phyloP scores from a whole-genome alignment of 2,797 vertebrate species.

The Crotalus adamanteus region DNA sequence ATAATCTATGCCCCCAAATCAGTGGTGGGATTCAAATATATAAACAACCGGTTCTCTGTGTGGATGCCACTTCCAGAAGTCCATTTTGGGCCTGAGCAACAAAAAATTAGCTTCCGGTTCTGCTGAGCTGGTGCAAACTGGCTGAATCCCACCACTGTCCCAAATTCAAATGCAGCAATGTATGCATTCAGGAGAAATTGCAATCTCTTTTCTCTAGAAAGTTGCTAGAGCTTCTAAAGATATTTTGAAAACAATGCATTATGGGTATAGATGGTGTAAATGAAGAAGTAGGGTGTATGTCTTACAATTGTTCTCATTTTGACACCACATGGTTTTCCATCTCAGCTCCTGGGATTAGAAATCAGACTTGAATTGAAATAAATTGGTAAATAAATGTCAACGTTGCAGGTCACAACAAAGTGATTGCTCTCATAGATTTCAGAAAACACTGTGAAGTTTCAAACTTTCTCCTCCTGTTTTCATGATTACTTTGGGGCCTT shows the following conservation, averaged over 20 bases:
- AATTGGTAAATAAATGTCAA: not conserved
- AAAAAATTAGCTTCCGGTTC: no score
- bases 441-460: conserved; percentile 25
- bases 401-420: not conserved
- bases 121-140: no score
- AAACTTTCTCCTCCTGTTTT: conserved; percentile 5
- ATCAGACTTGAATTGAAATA: not conserved
- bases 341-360: not conserved
- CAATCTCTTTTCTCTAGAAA: not conserved
- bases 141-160: no score
- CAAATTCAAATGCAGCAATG: not conserved
- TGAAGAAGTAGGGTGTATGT: not conserved
- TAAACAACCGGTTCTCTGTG: no score
- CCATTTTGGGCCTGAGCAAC: no score
- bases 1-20: not conserved
- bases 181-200: not conserved
- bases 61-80: no score
- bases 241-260: not conserved
- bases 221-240: not conserved
- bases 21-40: no score
- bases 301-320: not conserved
- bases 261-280: not conserved
- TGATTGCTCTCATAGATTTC: conserved; percentile 2
- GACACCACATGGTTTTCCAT: not conserved
- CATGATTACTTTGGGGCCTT: conserved; percentile 2